Base-by-base conservation (phyloP, 2,888 invertebrate genomes). In the Noctua pronuba region DNA sequence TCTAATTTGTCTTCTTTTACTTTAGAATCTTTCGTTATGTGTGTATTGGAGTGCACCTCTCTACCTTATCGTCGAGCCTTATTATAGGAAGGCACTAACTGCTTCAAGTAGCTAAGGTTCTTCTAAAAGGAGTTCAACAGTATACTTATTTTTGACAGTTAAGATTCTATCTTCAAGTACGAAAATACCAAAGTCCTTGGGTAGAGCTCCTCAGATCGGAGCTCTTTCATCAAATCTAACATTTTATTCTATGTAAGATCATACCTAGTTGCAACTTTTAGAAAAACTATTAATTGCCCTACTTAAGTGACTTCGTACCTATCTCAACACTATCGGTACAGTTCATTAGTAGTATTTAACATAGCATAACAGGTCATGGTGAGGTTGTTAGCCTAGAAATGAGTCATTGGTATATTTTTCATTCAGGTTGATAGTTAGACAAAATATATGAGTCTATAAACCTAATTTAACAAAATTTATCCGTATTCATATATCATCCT, bases 271-370 rank as follows among this genome's bases (percentile, higher is more conserved):
- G 8, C 16, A 73, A 1, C 3, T 35, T 72, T 1, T 52, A 38
- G 5, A 1, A n/a, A 0, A 55, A n/a, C 18, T 21, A n/a, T 18
- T 24, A 58, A 72, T 44, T 58, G 64, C 35, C 28, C 41, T 44
- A 52, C 55, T 16, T 55, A 58, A 0, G 58, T 7, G 10, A 70
- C 79, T 67, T 67, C n/a, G 21, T 35, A 35, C 24, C 21, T 67
- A 31, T 72, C 44, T 64, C 41, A 44, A n/a, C 52, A 49, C 41
- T 66, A 70, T 28, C 52, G 58, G 16, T 35, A 16, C 52, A 58
- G 46, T 68, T 85, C 64, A 80, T 82, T 82, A 67, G 60, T 24
- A 81, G 46, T 35, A 58, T 28, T 81, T 62, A 80, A 62, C 70
- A 70, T 38, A 24, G 0, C 11, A 1, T 58, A 58, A 16, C 38